Conservation (phyloP, 1,140 invertebrate genomes). For the Tetranychus urticae region DNA sequence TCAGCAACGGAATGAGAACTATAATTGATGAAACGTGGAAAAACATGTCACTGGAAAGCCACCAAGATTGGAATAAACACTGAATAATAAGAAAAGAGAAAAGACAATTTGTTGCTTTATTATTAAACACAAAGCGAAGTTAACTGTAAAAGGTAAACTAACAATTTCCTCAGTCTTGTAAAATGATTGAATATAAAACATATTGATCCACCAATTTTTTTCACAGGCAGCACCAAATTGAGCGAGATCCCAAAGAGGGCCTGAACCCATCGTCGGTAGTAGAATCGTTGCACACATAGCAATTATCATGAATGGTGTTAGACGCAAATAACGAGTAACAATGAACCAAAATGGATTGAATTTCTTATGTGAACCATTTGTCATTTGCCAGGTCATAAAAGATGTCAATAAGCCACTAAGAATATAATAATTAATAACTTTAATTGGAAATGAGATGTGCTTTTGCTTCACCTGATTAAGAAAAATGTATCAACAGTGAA, state of each 20-base stretch:
- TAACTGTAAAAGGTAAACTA: not conserved
- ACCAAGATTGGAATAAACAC: not conserved
- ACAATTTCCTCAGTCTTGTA: conserved; percentile 3
- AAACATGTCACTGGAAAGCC: not conserved
- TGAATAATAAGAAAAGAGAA: not conserved
- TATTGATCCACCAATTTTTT: conserved; percentile 15
- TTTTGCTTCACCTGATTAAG: conserved; percentile 30
- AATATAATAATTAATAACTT: not conserved
- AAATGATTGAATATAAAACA: conserved; percentile 10
- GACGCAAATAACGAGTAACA: not conserved
- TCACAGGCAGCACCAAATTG: conserved; percentile 7
- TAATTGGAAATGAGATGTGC: not conserved
- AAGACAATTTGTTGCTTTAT: too few species aligned
- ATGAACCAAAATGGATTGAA: not conserved
- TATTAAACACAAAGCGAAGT: too few species aligned
- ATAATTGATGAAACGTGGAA: not conserved
- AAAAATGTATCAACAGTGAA: conserved; percentile 78
- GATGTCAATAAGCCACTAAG: conserved; percentile 4
- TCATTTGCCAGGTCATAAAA: not conserved
- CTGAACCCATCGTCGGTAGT: conserved; percentile 5
- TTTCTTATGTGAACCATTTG: not conserved
- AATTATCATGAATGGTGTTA: conserved; percentile 8
- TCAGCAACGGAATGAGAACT: not conserved
- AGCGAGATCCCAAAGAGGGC: conserved; percentile 9
- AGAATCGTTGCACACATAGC: conserved; percentile 6